Conservation (phyloP, 2,797 vertebrate species). For the Sebastes aleutianus region DNA sequence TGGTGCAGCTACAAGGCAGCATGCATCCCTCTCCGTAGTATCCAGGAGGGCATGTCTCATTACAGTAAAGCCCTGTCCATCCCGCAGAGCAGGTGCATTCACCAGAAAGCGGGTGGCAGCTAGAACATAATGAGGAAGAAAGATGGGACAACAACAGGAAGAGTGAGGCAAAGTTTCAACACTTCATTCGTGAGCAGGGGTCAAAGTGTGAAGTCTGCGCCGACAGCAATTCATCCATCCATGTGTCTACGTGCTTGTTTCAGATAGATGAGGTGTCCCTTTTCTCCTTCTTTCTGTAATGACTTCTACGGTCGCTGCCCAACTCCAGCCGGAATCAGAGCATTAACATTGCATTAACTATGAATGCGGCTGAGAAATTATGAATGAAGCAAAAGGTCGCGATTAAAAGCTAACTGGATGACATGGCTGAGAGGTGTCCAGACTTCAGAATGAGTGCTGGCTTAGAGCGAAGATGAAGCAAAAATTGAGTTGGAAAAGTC, state of each 20-base stretch:
- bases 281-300: constrained; percentile 79
- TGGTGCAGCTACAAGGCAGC: constrained; percentile 89
- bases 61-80: constrained; percentile 96
- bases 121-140: constrained; percentile 71
- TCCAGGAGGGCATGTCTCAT: constrained; percentile 91
- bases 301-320: constrained; percentile 68
- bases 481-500: constrained; percentile 46
- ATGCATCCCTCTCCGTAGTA: constrained; percentile 90
- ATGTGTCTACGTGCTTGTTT: constrained; percentile 47
- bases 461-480: constrained; percentile 54
- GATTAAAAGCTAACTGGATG: constrained; percentile 79
- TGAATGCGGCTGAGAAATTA: constrained; percentile 80
- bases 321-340: constrained; percentile 72
- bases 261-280: constrained; percentile 71
- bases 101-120: constrained; percentile 97
- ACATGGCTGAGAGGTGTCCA: constrained; percentile 72
- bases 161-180: constrained; percentile 46
- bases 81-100: constrained; percentile 93
- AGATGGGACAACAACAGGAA: constrained; percentile 48
- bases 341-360: constrained; percentile 83
- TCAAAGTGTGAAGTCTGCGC: constrained; percentile 57
- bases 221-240: constrained; percentile 66
- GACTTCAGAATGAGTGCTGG: constrained; percentile 71
- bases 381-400: constrained; percentile 80
- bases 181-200: constrained; percentile 53